Evolutionary conservation across 2,113 vertebrate species (phyloP).

Genomic region (Isichthys henryi): DNA sequence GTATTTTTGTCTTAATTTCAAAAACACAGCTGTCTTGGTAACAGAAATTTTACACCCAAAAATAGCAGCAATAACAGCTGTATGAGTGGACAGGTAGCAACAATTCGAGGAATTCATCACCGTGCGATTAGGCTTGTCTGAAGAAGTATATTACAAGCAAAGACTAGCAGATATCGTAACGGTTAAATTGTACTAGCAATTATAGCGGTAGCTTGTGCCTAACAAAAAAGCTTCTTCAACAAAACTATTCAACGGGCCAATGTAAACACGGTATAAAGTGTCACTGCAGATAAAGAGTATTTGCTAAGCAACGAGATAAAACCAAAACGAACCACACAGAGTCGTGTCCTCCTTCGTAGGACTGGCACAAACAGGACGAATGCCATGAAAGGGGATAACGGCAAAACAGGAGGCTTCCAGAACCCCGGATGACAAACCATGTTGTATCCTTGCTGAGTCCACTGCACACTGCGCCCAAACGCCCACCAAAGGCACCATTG

Average conservation of each 20-base stretch:
- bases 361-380: not conserved
- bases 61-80: not conserved
- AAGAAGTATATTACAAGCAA: not conserved
- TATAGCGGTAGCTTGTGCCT: not conserved
- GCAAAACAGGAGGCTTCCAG: not conserved
- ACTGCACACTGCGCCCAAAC: not conserved
- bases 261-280: not conserved
- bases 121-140: not conserved
- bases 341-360: not conserved
- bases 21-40: not conserved
- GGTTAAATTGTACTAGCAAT: not conserved
- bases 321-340: not conserved
- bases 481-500: not conserved
- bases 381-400: not conserved
- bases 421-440: not conserved
- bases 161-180: not conserved
- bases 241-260: not conserved
- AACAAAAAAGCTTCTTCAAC: not conserved
- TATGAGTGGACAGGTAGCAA: not conserved
- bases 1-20: not conserved
- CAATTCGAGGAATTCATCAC: not conserved
- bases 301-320: not conserved
- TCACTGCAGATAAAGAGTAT: not conserved
- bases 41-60: not conserved
- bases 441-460: not conserved